A percentile compares a stretch with the other conserved stretches of the same genome.
Evolutionary conservation across 2,888 invertebrate species (phyloP).

Genomic region (Leucoptera coffeella): DNA sequence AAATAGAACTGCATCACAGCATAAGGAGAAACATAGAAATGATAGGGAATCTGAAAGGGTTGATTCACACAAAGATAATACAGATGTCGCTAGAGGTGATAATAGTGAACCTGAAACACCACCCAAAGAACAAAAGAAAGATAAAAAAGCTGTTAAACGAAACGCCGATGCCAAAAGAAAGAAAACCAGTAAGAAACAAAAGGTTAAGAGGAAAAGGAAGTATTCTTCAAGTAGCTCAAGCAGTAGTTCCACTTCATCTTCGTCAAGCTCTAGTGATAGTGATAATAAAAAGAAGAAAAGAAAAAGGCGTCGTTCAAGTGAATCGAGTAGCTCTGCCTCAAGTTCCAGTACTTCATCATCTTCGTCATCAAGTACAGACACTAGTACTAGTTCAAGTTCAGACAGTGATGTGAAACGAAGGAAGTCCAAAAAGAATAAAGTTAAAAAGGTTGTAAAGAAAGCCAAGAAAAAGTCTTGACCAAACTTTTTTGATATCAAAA

Average conservation of each 20-base stretch:
- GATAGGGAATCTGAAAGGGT: no score
- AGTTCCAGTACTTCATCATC: constrained; percentile 15
- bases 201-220: constrained; percentile 16
- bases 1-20: no score
- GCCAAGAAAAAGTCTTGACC: no score
- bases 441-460: no score
- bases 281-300: constrained; percentile 20
- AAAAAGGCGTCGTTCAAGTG: constrained; percentile 19
- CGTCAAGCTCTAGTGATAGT: constrained; percentile 20
- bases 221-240: constrained; percentile 29
- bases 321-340: constrained; percentile 16
- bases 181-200: background rate
- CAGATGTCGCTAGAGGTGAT: no score
- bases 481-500: no score
- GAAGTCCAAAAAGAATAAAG: constrained; percentile 8
- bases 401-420: constrained; percentile 19
- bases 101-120: background rate
- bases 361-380: constrained; percentile 14
- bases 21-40: constrained; percentile 6
- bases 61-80: no score
- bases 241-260: constrained; percentile 26
- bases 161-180: background rate
- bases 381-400: constrained; percentile 11
- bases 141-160: background rate
- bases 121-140: background rate